Conservation (phyloP, 2,888 invertebrate genomes). For the Nephrotoma appendiculata region DNA sequence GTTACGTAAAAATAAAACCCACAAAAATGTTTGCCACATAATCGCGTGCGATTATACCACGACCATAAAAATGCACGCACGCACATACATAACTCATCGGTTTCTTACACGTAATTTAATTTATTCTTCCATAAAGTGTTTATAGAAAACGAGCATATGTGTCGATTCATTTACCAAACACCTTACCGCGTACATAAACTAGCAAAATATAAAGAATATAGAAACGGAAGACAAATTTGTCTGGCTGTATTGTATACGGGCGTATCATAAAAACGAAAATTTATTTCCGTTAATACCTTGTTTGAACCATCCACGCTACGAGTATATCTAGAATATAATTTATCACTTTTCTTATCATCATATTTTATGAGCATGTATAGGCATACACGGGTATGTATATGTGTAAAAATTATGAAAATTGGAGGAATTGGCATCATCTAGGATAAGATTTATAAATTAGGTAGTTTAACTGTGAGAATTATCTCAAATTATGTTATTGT, state of each 20-base stretch:
- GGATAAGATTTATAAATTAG: background rate
- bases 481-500: no score
- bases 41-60: background rate
- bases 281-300: background rate
- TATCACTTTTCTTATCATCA: background rate
- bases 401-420: background rate
- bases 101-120: background rate
- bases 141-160: background rate
- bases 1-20: background rate
- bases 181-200: background rate
- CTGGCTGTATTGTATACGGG: background rate
- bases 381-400: no score
- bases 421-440: background rate
- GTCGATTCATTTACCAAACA: background rate
- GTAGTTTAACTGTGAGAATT: no score
- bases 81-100: background rate
- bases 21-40: background rate
- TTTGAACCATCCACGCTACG: background rate
- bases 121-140: background rate
- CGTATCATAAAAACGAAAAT: background rate
- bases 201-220: background rate
- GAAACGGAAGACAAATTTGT: background rate
- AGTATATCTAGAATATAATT: background rate
- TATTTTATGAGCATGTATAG: background rate
- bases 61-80: background rate